Percentiles rank a stretch among this genome's conserved stretches.
These are phyloP conservation scores for Oplegnathus fasciatus DNA, from an alignment of 2,113 vertebrate species.

Conservation along the genomic window DNA sequence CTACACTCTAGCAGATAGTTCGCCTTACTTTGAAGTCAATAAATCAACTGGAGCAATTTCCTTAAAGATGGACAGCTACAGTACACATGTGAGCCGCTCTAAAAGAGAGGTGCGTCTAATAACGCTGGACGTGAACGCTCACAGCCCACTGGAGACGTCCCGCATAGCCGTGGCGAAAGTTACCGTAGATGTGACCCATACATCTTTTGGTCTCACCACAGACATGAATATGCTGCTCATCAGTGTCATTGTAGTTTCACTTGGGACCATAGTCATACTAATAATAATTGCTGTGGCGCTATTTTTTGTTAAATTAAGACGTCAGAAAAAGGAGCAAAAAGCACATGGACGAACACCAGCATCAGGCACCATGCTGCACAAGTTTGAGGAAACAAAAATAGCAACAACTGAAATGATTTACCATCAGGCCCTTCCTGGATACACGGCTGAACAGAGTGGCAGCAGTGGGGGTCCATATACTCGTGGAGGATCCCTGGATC, in stretches of 20 bases:
- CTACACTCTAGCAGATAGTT: constrained; percentile 89
- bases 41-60: constrained; percentile 91
- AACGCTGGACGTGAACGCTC: constrained; percentile 91
- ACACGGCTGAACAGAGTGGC: constrained; percentile 78
- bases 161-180: constrained; percentile 87
- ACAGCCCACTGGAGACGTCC: constrained; percentile 91
- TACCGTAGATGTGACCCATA: constrained; percentile 91
- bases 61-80: constrained; percentile 90
- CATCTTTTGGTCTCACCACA: constrained; percentile 90
- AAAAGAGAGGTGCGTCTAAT: constrained; percentile 91
- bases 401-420: constrained; percentile 90
- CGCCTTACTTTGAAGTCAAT: constrained; percentile 94
- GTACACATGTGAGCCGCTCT: constrained; percentile 83
- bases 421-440: constrained; percentile 96
- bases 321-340: constrained; percentile 84
- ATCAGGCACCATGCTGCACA: constrained; percentile 88
- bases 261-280: constrained; percentile 93
- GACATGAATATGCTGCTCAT: constrained; percentile 92
- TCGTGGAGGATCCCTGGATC: constrained; percentile 94
- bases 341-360: constrained; percentile 62
- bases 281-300: constrained; percentile 88
- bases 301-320: constrained; percentile 88
- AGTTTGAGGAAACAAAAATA: constrained; percentile 88
- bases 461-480: constrained; percentile 86
- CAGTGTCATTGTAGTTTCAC: constrained; percentile 92